A percentile compares a stretch with the other conserved stretches of the same genome.
These are phyloP conservation scores for Drosophila nigrodunni DNA, from an alignment of 1,140 invertebrate species.

Conservation along the genomic window DNA sequence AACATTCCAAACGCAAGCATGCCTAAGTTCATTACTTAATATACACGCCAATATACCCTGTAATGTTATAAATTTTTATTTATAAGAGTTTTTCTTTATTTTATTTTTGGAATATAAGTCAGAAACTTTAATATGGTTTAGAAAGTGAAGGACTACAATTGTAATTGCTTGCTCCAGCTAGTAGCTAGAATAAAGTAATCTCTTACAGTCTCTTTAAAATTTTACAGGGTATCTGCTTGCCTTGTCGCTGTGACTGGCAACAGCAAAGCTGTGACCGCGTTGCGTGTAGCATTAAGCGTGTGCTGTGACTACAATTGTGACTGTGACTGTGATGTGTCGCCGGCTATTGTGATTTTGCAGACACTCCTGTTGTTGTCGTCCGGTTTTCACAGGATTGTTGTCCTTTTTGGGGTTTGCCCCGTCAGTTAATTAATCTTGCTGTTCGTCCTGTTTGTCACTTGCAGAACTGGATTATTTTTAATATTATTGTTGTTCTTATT, in stretches of 20 bases:
- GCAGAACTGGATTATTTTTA: conserved; percentile 55
- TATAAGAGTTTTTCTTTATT: too few species aligned
- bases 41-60: too few species aligned
- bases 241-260: not conserved
- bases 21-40: too few species aligned
- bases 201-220: too few species aligned
- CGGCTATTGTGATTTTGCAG: conserved; percentile 32
- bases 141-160: too few species aligned
- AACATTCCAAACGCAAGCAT: too few species aligned
- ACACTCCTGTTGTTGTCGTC: conserved; percentile 1
- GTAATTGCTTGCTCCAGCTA: too few species aligned
- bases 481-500: conserved; percentile 25
- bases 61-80: too few species aligned
- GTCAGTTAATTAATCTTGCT: conserved; percentile 75
- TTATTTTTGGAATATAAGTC: too few species aligned
- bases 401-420: conserved; percentile 42
- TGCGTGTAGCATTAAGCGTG: not conserved
- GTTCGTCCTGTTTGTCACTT: conserved; percentile 64
- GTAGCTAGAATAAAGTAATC: not conserved
- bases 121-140: too few species aligned
- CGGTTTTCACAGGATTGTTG: not conserved
- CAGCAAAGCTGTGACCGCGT: conserved; percentile 5
- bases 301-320: too few species aligned
- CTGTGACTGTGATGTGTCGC: conserved; percentile 14
- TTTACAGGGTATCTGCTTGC: conserved; percentile 2